These are phyloP conservation scores for Drosophila repletoides DNA, from an alignment of 1,140 invertebrate genomes.

Conservation along the genomic window DNA sequence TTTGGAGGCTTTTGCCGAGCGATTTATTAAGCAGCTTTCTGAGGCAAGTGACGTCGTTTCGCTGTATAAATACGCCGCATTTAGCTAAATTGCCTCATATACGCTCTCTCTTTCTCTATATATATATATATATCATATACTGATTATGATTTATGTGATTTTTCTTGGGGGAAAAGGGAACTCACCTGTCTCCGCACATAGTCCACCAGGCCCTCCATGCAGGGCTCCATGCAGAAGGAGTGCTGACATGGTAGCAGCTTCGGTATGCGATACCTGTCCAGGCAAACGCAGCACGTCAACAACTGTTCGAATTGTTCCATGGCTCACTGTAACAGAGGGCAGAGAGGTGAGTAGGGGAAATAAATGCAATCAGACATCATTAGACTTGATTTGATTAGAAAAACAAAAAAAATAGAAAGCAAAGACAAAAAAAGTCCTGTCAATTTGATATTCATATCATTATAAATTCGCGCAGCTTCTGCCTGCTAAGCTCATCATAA, in stretches of 20 bases:
- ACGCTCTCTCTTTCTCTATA: not conserved
- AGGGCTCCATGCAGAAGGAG: conserved; percentile 99
- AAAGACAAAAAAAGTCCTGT: conserved; percentile 65
- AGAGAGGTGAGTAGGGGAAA: conserved; percentile 2
- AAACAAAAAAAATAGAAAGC: too few species aligned
- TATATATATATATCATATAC: conserved; percentile 2
- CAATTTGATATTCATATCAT: conserved; percentile 81
- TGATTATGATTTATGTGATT: conserved; percentile 46
- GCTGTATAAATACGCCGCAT: conserved; percentile 44
- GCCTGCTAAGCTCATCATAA: conserved; percentile 66
- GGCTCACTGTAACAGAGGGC: conserved; percentile 81
- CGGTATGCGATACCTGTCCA: conserved; percentile 98
- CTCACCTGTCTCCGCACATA: conserved; percentile 94
- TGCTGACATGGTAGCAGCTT: conserved; percentile 99
- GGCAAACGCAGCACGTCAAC: conserved; percentile 98
- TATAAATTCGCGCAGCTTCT: conserved; percentile 62
- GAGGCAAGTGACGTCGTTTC: conserved; percentile 44
- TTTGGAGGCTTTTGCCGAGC: conserved; percentile 33
- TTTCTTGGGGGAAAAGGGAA: conserved; percentile 8
- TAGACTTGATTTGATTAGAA: conserved; percentile 73
- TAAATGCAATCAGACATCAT: conserved; percentile 50
- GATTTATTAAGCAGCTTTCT: conserved; percentile 55
- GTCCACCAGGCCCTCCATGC: conserved; percentile 98
- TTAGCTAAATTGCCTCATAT: conserved; percentile 51
- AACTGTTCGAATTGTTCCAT: conserved; percentile 99